These are phyloP conservation scores for Crypturellus tataupa DNA, from an alignment of 2,797 vertebrate genomes.

Conservation along the genomic window DNA sequence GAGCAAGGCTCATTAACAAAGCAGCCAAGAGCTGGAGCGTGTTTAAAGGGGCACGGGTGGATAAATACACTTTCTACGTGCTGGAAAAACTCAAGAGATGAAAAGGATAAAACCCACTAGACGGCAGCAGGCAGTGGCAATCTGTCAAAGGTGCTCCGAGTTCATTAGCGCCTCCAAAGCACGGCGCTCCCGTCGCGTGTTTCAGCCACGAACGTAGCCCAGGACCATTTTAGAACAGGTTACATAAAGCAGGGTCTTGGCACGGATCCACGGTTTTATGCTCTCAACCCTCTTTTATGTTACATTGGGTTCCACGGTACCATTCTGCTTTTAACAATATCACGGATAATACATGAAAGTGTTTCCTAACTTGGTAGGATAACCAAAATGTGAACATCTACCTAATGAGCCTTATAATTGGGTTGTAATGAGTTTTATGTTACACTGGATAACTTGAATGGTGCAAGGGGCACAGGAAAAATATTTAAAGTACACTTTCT, in stretches of 20 bases:
- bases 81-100: not conserved
- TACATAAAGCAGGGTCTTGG: not conserved
- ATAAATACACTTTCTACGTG: not conserved
- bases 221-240: not conserved
- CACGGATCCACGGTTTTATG: not conserved
- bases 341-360: conserved; percentile 17
- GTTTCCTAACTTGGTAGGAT: conserved; percentile 32
- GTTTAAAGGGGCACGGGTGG: not conserved
- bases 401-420: conserved; percentile 68
- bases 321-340: conserved; percentile 25
- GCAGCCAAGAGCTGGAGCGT: not conserved
- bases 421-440: conserved; percentile 60
- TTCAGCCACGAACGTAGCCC: not conserved
- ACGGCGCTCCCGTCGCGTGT: not conserved
- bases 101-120: not conserved
- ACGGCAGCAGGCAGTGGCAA: not conserved
- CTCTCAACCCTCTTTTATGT: conserved; percentile 14
- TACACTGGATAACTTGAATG: not conserved
- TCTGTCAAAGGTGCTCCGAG: conserved; percentile 12
- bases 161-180: conserved; percentile 37
- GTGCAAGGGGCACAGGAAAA: not conserved
- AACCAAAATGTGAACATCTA: conserved; percentile 47
- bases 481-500: not conserved
- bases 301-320: conserved; percentile 8
- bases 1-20: conserved; percentile 56